These are phyloP conservation scores for Leguminivora glycinivorella DNA, from an alignment of 1,140 invertebrate species.

Conservation along the genomic window DNA sequence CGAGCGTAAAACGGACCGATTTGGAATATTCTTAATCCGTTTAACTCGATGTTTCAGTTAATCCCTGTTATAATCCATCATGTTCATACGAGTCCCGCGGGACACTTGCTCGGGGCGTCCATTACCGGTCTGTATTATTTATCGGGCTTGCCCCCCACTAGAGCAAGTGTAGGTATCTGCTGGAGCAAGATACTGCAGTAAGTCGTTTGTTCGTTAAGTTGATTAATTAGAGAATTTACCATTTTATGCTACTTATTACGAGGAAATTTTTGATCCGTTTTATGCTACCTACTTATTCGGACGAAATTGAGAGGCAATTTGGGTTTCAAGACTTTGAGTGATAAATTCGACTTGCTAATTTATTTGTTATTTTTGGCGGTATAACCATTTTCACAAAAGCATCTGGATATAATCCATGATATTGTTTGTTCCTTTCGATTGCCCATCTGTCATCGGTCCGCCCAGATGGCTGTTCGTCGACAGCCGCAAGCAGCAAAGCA, in stretches of 20 bases:
- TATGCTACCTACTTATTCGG: too few species aligned
- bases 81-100: constrained; percentile 3
- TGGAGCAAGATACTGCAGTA: background rate
- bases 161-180: background rate
- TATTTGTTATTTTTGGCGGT: too few species aligned
- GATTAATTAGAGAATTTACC: too few species aligned
- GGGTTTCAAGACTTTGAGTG: too few species aligned
- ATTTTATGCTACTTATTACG: too few species aligned
- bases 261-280: too few species aligned
- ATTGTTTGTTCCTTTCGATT: background rate
- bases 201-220: background rate
- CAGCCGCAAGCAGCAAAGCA: background rate
- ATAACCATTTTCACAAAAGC: too few species aligned
- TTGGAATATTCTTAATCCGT: constrained; percentile 3
- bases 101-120: constrained; percentile 12
- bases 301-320: too few species aligned
- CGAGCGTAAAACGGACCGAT: background rate
- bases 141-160: constrained; percentile 5
- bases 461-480: background rate
- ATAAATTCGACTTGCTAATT: too few species aligned
- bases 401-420: background rate
- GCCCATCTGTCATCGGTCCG: background rate
- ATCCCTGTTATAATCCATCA: constrained; percentile 5
- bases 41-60: constrained; percentile 15
- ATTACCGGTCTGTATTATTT: constrained; percentile 15